Base-by-base conservation (phyloP, 2,888 invertebrate species). In the Epinotia bilunana region DNA sequence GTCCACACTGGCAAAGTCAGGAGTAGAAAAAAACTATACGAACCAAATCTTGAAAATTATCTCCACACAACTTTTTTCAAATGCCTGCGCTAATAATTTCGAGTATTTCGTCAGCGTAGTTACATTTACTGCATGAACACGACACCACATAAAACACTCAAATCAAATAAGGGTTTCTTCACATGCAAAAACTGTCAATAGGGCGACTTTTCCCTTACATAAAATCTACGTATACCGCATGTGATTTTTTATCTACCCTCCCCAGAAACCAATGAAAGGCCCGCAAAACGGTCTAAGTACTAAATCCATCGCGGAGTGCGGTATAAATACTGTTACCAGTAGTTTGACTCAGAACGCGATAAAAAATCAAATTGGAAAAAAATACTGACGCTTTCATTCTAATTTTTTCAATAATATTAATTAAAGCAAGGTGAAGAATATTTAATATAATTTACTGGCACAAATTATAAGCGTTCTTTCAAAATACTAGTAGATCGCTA, bases 231-330 rank as follows among this genome's bases (percentile, higher is more conserved):
- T 28, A 64, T 23, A 46, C 1, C n/a, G 61, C 33, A 61, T n/a
- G n/a, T 49, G 16, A 64, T 60, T 49, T 58, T 60, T 46, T 61
- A 73, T 67, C 65, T 67, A 9, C 53, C 39, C 53, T 20, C 60
- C 23, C 53, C 60, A 28, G 20, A 23, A 28, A 53, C 53, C 53
- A 53, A 67, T 23, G 60, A 67, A 73, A 60, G 62, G 61, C 33
- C 60, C 73, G 49, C 16, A 49, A 64, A 46, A 53, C 39, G 28
- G 20, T 53, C 49, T 60, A 13, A 63, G 63, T 43, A 55, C 64
- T 64, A 64, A 65, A 65, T 65, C 60, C 60, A 49, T 39, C 33
- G 72, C 18, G 18, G 43, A 33, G 23, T 11, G 16, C 49, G 16
- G 23, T n/a, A 20, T 1, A 61, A n/a, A 33, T 61, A 33, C 0